Base-by-base conservation (phyloP, 2,113 vertebrate species). In the Sinosuthora webbiana region DNA sequence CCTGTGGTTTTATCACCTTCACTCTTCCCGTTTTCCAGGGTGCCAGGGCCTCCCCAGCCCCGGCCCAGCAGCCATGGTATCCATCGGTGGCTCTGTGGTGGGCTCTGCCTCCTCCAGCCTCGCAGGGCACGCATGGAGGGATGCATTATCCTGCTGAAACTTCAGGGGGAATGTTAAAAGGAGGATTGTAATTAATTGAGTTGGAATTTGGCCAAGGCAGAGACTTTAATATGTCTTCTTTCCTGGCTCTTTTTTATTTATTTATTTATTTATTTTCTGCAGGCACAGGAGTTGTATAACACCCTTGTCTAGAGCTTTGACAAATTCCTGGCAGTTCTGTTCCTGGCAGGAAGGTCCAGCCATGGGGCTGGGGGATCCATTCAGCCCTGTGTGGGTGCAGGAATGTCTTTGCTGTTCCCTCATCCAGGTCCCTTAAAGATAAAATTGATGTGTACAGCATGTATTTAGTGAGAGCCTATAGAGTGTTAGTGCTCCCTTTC, bases 151-250 rank as follows among this genome's bases (percentile, higher is more conserved):
- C 52, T 69, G 73, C 80, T 82, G 73, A 60, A 96, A 97, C 64
- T 96, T 96, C 94, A 94, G 82, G 76, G 42, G 52, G n/a, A 95
- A 93, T 87, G 88, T 81, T 81, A 86, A 90, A 95, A 93, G 76
- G 79, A 78, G 68, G 79, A 90, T 68, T 93, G 92, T 93, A 96
- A 96, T 97, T 96, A 97, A 97, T 60, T 93, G 93, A 96, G 80
- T 95, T 97, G 95, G 95, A 97, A 63, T 86, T 78, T 87, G 64
- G 90, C 96, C 94, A 96, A 94, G 73, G 52, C 49, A 81, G 44
- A 83, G 76, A 56, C 76, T 94, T 90, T 81, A 94, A 96, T 92
- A 79, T n/a, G 28, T 91, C 80, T 92, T 91, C 77, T 93, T 83
- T 67, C 39, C 80, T 28, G 33, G 33, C 30, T 88, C 4, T 2